Base-by-base conservation (phyloP, 2,888 invertebrate genomes). In the Caradrina kadenii region DNA sequence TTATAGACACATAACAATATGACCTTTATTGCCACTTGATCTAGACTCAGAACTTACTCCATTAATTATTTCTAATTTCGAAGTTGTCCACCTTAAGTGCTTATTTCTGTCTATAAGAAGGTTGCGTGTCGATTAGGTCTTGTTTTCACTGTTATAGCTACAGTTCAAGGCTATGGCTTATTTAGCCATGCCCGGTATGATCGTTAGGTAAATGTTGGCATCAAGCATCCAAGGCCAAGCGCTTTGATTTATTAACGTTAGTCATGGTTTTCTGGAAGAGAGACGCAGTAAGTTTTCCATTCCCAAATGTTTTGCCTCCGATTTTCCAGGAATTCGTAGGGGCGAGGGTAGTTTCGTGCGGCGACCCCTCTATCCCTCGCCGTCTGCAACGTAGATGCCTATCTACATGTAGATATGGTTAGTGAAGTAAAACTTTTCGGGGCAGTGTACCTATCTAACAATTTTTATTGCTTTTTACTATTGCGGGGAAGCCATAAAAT, bases 261-360 rank as follows among this genome's bases (percentile, higher is more conserved):
- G 60, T 84, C 72, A 80, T 69, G 59, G 58, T 76, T 76, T 67
- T 69, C 76, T 71, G 65, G 60, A 66, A 79, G 64, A 74, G 67
- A 79, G 68, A 70, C 56, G 62, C 54, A 71, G 70, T 69, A 77
- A 73, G 69, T 73, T 78, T 79, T 79, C 68, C 62, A 59, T 78
- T 79, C 79, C 68, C 62, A 59, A 70, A 76, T 69, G 79, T 86
- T 76, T 85, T 74, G 73, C 75, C 69, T 76, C 61, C 79, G 67
- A 59, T 82, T 86, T 90, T 87, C 87, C 85, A 76, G 81, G 86
- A 89, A 89, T 74, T 75, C 42, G 59, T 74, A 67, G 64, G 68
- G 74, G 82, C 78, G 75, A 68, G 82, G 80, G 80, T 81, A 74
- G 72, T 66, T 78, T 42, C 61, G 80, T 82, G 80, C 83, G 68